These are phyloP conservation scores for Dromiciops gliroides DNA, from an alignment of 2,113 vertebrate species.

Conservation along the genomic window DNA sequence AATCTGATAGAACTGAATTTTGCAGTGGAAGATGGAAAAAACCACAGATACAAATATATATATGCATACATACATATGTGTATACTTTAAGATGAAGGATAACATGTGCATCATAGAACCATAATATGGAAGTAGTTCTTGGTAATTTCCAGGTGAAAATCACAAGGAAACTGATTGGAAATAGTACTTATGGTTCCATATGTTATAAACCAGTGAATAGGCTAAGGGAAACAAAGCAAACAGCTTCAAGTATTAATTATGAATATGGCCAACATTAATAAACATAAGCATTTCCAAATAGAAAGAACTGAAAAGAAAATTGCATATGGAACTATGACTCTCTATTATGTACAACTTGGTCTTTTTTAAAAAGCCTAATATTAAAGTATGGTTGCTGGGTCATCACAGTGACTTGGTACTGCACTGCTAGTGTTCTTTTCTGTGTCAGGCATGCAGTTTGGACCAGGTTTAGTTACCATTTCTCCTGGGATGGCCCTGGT, in stretches of 20 bases:
- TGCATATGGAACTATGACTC: neutral
- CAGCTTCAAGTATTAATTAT: neutral
- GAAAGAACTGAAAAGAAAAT: neutral
- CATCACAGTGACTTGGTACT: neutral
- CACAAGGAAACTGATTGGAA: neutral
- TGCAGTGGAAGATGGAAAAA: neutral
- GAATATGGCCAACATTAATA: neutral
- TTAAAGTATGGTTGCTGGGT: neutral
- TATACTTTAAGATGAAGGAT: neutral
- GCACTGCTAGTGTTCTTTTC: neutral
- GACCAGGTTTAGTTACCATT: neutral
- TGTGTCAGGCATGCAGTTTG: neutral
- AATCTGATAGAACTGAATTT: neutral
- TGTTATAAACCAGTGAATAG: neutral
- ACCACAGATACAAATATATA: neutral
- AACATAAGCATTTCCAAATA: neutral
- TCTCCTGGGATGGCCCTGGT: neutral
- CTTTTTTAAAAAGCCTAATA: neutral
- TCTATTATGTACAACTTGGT: neutral
- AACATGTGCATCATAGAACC: neutral
- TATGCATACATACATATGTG: neutral
- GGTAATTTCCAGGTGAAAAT: conserved; percentile 24
- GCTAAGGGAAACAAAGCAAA: neutral
- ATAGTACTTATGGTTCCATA: neutral
- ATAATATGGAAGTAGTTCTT: neutral